phyloP scores from a whole-genome alignment of 1,140 invertebrate genomes.

The Bombus sibiricus region DNA sequence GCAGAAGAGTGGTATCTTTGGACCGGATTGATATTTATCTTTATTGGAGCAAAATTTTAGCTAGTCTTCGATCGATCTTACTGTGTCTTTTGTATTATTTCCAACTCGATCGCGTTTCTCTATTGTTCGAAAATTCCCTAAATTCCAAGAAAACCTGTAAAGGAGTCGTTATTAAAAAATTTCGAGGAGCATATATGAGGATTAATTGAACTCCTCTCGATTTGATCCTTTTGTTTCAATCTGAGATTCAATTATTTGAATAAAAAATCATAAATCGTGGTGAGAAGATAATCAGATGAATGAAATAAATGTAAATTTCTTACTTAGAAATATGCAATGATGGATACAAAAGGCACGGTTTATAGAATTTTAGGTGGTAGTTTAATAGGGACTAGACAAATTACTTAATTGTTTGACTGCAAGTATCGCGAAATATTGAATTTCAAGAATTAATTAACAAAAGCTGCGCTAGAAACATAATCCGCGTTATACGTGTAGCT shows the following conservation, averaged over 20 bases:
- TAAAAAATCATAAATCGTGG: too few relatives aligned
- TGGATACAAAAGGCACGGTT: neutral
- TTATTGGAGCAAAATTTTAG: neutral
- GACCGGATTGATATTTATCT: neutral
- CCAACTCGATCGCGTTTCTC: neutral
- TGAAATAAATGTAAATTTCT: too few relatives aligned
- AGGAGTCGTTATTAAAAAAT: too few relatives aligned
- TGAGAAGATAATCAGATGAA: too few relatives aligned
- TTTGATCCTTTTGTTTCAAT: too few relatives aligned
- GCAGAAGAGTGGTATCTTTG: neutral
- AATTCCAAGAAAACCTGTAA: too few relatives aligned
- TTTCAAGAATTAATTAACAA: neutral
- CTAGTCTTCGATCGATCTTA: neutral
- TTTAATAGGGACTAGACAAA: neutral
- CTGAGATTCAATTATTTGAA: too few relatives aligned
- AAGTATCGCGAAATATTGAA: neutral
- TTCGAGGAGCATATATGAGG: too few relatives aligned
- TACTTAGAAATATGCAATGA: too few relatives aligned
- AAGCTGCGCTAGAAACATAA: neutral
- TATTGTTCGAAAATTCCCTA: too few relatives aligned
- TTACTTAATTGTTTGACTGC: neutral
- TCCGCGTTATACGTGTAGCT: neutral
- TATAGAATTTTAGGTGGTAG: neutral
- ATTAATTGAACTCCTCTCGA: too few relatives aligned
- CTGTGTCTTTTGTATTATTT: neutral